phyloP scores from a whole-genome alignment of 2,888 invertebrate genomes.

The Kryphioiulus occultus region DNA sequence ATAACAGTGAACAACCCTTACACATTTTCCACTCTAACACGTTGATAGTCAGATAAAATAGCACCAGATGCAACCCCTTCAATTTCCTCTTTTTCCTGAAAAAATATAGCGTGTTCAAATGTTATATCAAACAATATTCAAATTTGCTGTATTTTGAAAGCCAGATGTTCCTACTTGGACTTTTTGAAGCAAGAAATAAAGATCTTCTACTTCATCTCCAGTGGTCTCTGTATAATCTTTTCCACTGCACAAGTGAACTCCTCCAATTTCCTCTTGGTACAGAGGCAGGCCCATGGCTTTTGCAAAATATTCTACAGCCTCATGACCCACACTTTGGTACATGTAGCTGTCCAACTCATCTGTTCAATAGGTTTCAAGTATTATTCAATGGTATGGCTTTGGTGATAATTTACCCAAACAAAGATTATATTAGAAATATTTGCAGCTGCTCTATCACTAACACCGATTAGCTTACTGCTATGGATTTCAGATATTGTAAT shows the following conservation, averaged over 20 bases:
- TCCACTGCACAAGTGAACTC: constrained; percentile 80
- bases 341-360: constrained; percentile 97
- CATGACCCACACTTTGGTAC: constrained; percentile 99
- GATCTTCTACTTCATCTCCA: constrained; percentile 97
- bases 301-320: constrained; percentile 89
- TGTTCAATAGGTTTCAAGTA: not conserved
- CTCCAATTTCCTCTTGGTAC: constrained; percentile 83
- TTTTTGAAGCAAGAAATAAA: constrained; percentile 80
- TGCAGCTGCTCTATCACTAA: too few relatives aligned
- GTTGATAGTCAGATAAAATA: constrained; percentile 97
- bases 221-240: constrained; percentile 81
- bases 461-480: too few relatives aligned
- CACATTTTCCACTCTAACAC: constrained; percentile 97
- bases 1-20: constrained; percentile 66
- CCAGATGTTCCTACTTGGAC: constrained; percentile 70
- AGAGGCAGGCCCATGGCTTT: constrained; percentile 94
- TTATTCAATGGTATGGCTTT: too few relatives aligned
- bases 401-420: too few relatives aligned
- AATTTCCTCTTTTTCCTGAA: constrained; percentile 62
- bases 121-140: not conserved
- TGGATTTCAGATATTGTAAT: too few relatives aligned
- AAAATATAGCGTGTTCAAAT: constrained; percentile 45
- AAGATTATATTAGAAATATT: too few relatives aligned
- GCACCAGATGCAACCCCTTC: constrained; percentile 98
- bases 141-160: not conserved